Evolutionary conservation across 2,888 invertebrate genomes (phyloP).

Genomic region (Selenia dentaria): DNA sequence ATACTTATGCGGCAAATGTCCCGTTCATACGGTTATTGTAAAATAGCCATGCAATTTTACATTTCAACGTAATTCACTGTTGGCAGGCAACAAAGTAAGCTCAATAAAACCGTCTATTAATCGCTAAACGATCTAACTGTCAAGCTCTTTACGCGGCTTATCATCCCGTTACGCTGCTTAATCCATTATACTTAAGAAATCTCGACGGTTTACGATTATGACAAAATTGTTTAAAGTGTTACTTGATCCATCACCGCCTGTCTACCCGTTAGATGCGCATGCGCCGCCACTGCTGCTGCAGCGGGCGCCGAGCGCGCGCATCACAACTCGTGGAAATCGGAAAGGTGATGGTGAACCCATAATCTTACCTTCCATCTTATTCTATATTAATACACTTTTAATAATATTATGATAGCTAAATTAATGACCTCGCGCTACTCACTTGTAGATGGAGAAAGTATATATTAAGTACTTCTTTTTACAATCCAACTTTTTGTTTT

Average conservation of each 20-base stretch:
- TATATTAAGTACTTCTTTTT: conserved; percentile 16
- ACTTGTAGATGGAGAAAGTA: conserved; percentile 32
- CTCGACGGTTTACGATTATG: conserved; percentile 47
- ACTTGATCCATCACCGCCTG: conserved; percentile 25
- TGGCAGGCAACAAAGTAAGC: conserved; percentile 17
- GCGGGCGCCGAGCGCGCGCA: conserved; percentile 25
- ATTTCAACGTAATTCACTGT: conserved; percentile 1
- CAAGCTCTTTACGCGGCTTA: conserved; percentile 32
- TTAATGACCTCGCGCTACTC: conserved; percentile 40
- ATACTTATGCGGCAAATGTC: not conserved
- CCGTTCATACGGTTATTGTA: conserved; percentile 2
- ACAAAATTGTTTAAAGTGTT: conserved; percentile 40
- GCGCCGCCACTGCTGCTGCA: conserved; percentile 2
- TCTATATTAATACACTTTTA: conserved; percentile 39
- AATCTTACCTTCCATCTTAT: conserved; percentile 48
- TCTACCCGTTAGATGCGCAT: conserved; percentile 19
- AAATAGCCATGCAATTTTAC: conserved; percentile 4
- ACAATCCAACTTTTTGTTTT: conserved; percentile 24
- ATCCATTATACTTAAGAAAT: conserved; percentile 35
- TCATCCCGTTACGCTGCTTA: conserved; percentile 34
- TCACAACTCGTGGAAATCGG: conserved; percentile 43
- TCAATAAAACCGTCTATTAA: conserved; percentile 28
- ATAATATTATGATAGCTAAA: conserved; percentile 49
- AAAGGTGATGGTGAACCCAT: conserved; percentile 39
- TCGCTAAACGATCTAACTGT: conserved; percentile 33